These are phyloP conservation scores for Mylabris phalerata DNA, from an alignment of 1,140 invertebrate species.

Conservation along the genomic window DNA sequence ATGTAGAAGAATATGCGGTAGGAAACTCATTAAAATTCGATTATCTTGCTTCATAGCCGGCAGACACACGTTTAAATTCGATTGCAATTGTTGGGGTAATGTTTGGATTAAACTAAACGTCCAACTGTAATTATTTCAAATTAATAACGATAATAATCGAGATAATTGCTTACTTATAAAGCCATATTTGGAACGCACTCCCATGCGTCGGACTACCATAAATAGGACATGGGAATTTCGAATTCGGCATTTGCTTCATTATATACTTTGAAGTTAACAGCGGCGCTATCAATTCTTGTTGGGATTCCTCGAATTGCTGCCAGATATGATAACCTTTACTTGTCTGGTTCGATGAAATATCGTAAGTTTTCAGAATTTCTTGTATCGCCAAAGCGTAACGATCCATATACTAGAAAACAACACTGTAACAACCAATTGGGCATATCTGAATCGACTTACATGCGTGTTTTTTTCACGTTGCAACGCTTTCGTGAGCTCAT, in stretches of 20 bases:
- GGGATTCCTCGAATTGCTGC: constrained; percentile 57
- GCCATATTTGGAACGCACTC: constrained; percentile 62
- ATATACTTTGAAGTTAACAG: constrained; percentile 60
- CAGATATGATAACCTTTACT: constrained; percentile 52
- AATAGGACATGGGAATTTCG: constrained; percentile 46
- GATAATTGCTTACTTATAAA: constrained; percentile 53
- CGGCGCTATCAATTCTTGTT: constrained; percentile 65
- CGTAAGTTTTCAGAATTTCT: constrained; percentile 63
- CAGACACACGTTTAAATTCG: constrained; percentile 57
- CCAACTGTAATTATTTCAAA: constrained; percentile 45
- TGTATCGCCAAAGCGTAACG: constrained; percentile 68
- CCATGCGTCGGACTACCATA: constrained; percentile 55
- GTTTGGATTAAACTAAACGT: constrained; percentile 52
- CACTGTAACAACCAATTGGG: too few species aligned
- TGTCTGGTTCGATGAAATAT: constrained; percentile 55
- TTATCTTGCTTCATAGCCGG: constrained; percentile 63
- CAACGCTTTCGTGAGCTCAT: constrained; percentile 61
- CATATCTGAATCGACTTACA: constrained; percentile 31
- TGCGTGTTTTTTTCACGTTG: constrained; percentile 67
- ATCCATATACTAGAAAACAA: constrained; percentile 49
- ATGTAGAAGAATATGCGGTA: constrained; percentile 63
- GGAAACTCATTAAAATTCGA: constrained; percentile 60
- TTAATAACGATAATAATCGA: neutral
- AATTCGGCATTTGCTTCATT: constrained; percentile 26
- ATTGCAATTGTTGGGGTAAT: constrained; percentile 47